Conservation (phyloP, 1,140 invertebrate species). For the Centruroides sculpturatus region DNA sequence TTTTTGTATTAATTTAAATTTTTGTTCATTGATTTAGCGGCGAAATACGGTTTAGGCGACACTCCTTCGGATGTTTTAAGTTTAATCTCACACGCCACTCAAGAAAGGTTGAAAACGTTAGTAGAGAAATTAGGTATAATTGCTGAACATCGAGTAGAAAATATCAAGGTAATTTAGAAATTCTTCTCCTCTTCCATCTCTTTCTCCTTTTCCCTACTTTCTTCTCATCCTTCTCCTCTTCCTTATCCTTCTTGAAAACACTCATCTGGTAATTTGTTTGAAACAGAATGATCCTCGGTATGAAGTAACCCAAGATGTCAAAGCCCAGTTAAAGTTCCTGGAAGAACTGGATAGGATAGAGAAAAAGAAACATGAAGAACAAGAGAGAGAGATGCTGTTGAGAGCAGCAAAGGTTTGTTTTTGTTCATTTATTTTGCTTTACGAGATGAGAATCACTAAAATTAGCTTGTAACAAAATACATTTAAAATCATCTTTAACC, state of each 20-base stretch:
- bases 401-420: slow-evolving; percentile 69
- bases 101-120: slow-evolving; percentile 80
- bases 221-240: slow-evolving; percentile 1
- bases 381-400: slow-evolving; percentile 80
- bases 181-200: slow-evolving; percentile 2
- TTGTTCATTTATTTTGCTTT: background rate
- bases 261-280: background rate
- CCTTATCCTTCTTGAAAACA: slow-evolving; percentile 4
- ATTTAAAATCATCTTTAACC: background rate
- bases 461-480: background rate
- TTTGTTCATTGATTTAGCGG: slow-evolving; percentile 29
- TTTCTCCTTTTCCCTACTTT: slow-evolving; percentile 4
- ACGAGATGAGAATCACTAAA: background rate
- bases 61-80: slow-evolving; percentile 73
- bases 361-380: slow-evolving; percentile 82
- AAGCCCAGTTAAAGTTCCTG: slow-evolving; percentile 82
- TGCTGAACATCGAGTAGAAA: slow-evolving; percentile 85
- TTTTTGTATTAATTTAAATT: no score
- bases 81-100: slow-evolving; percentile 85
- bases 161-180: slow-evolving; percentile 49
- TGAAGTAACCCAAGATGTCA: slow-evolving; percentile 79
- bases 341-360: slow-evolving; percentile 90
- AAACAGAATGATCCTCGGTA: slow-evolving; percentile 64
- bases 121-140: slow-evolving; percentile 85
- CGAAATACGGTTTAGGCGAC: slow-evolving; percentile 71